A percentile compares a stretch with the other conserved stretches of the same genome.
phyloP scores from a whole-genome alignment of 2,888 invertebrate genomes.

The Zaprionus bogoriensis region DNA sequence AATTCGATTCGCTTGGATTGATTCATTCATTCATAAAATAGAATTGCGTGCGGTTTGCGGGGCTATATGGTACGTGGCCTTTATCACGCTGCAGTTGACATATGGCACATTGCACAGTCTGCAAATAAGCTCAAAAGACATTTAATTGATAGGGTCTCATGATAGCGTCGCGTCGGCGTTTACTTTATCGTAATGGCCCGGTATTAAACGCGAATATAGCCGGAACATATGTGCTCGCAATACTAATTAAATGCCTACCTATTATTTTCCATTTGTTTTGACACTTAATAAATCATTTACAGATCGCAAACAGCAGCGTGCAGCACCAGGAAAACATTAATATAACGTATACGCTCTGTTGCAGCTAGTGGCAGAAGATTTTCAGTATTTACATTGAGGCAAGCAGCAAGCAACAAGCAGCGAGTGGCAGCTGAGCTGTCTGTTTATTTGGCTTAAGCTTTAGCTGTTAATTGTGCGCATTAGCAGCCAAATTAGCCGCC shows the following conservation, averaged over 20 bases:
- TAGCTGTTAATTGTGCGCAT: constrained; percentile 68
- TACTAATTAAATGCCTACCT: constrained; percentile 34
- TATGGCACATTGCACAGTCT: constrained; percentile 32
- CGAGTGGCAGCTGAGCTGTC: constrained; percentile 7
- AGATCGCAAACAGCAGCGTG: constrained; percentile 19
- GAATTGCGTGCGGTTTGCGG: constrained; percentile 13
- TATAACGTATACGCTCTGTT: constrained; percentile 48
- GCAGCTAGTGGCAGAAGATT: constrained; percentile 22
- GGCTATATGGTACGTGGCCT: constrained; percentile 46
- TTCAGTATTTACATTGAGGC: constrained; percentile 41
- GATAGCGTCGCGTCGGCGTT: constrained; percentile 20
- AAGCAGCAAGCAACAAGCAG: constrained; percentile 5
- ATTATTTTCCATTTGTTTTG: constrained; percentile 61
- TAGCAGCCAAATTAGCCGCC: constrained; percentile 60
- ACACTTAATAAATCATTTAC: constrained; percentile 69
- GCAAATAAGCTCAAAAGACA: constrained; percentile 38
- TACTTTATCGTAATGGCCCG: constrained; percentile 22
- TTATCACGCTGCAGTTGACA: constrained; percentile 46
- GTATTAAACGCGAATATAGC: constrained; percentile 7
- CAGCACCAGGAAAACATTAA: constrained; percentile 21
- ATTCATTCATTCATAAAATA: constrained; percentile 70
- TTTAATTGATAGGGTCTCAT: constrained; percentile 40
- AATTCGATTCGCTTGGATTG: constrained; percentile 38
- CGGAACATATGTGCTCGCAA: constrained; percentile 18
- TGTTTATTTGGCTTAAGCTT: constrained; percentile 61